A percentile compares a stretch with the other conserved stretches of the same genome.
These are phyloP conservation scores for Panthera uncia DNA, from an alignment of 2,113 vertebrate species.

Conservation along the genomic window DNA sequence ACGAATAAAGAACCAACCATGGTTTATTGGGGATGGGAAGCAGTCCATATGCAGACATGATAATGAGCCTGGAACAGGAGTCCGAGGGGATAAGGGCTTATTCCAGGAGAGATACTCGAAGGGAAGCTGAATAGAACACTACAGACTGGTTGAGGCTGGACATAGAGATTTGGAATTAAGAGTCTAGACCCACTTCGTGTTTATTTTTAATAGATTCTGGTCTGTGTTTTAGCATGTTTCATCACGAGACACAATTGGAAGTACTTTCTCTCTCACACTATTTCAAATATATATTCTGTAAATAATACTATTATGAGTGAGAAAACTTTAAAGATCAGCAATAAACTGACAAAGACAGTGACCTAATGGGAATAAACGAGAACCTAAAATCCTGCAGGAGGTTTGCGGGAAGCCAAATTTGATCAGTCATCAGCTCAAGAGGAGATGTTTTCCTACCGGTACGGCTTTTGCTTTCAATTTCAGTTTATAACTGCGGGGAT, in stretches of 20 bases:
- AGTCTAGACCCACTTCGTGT: not conserved
- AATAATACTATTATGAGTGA: not conserved
- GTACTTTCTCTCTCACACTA: not conserved
- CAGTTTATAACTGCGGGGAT: not conserved
- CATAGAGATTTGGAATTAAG: not conserved
- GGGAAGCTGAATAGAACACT: not conserved
- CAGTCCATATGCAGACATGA: not conserved
- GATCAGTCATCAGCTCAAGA: not conserved
- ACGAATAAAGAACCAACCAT: not conserved
- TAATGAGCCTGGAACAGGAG: not conserved
- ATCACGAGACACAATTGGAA: not conserved
- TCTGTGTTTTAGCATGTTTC: not conserved
- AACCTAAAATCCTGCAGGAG: not conserved
- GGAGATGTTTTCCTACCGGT: not conserved
- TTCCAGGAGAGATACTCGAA: not conserved
- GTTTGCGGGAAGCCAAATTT: not conserved
- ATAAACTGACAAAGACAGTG: not conserved
- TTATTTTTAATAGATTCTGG: not conserved
- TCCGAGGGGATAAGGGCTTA: not conserved
- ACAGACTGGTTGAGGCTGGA: not conserved
- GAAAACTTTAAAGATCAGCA: not conserved
- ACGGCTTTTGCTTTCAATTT: not conserved
- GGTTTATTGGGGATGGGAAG: not conserved
- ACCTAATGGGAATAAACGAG: not conserved
- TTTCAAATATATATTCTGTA: not conserved